phyloP scores from a whole-genome alignment of 1,140 invertebrate species.

The Caenorhabditis brenneri region DNA sequence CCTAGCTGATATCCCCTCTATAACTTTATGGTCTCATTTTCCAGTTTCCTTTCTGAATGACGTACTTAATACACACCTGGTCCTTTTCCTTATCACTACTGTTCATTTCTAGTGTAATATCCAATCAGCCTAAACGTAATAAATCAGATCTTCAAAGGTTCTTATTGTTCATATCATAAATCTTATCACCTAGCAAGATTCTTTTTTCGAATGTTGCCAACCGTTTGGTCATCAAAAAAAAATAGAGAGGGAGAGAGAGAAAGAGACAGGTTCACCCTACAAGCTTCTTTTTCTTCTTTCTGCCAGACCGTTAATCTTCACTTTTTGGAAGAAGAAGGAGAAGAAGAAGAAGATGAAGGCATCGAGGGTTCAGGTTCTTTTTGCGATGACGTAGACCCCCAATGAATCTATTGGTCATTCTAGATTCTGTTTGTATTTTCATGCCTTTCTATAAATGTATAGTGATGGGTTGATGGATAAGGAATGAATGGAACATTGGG shows the following conservation, averaged over 20 bases:
- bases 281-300: too few relatives aligned
- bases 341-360: background rate
- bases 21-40: too few relatives aligned
- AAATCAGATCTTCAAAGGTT: background rate
- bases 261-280: conserved; percentile 14
- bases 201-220: background rate
- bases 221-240: background rate
- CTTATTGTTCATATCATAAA: background rate
- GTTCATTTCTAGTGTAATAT: background rate
- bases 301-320: conserved; percentile 28
- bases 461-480: background rate
- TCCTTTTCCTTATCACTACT: background rate
- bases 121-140: background rate
- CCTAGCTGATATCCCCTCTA: too few relatives aligned
- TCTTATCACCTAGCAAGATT: background rate
- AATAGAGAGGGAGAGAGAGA: too few relatives aligned
- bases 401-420: background rate
- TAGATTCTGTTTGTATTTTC: background rate
- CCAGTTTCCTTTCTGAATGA: too few relatives aligned
- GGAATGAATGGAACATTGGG: too few relatives aligned
- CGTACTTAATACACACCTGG: too few relatives aligned
- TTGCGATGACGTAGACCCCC: conserved; percentile 1
- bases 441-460: background rate
- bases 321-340: conserved; percentile 4
- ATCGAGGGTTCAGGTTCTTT: conserved; percentile 17